Evolutionary conservation across 2,797 vertebrate species (phyloP).

Genomic region (Rallus crepitans): DNA sequence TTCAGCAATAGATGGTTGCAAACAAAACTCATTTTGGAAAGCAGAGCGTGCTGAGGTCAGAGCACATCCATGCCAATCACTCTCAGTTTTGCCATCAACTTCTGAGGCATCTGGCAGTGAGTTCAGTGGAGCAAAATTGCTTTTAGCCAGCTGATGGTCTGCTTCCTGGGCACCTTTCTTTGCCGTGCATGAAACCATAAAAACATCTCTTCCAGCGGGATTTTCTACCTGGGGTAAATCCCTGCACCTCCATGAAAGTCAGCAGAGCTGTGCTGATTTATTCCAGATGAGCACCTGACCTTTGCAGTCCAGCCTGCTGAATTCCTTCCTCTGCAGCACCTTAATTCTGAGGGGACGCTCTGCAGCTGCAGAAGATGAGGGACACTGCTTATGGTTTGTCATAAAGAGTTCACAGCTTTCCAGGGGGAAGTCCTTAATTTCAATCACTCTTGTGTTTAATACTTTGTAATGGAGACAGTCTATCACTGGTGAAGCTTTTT

Average conservation of each 20-base stretch:
- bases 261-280: constrained; percentile 1
- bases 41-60: neutral
- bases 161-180: neutral
- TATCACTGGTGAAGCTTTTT: neutral
- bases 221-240: neutral
- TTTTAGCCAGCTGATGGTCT: neutral
- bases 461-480: neutral
- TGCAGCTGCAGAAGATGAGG: neutral
- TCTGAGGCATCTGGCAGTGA: neutral
- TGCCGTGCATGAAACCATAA: neutral
- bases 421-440: constrained; percentile 15
- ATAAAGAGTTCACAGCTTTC: constrained; percentile 27
- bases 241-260: neutral
- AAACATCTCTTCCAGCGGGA: neutral
- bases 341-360: constrained; percentile 18
- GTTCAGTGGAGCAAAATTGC: neutral
- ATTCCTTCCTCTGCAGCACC: constrained; percentile 9
- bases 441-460: neutral
- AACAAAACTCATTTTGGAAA: neutral
- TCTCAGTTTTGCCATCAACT: neutral
- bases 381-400: neutral
- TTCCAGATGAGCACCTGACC: neutral
- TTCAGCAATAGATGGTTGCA: neutral
- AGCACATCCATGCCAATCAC: accelerated
- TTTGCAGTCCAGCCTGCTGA: constrained; percentile 5